Evolutionary conservation across 1,140 invertebrate genomes (phyloP).

Genomic region (Thaumatotibia leucotreta): DNA sequence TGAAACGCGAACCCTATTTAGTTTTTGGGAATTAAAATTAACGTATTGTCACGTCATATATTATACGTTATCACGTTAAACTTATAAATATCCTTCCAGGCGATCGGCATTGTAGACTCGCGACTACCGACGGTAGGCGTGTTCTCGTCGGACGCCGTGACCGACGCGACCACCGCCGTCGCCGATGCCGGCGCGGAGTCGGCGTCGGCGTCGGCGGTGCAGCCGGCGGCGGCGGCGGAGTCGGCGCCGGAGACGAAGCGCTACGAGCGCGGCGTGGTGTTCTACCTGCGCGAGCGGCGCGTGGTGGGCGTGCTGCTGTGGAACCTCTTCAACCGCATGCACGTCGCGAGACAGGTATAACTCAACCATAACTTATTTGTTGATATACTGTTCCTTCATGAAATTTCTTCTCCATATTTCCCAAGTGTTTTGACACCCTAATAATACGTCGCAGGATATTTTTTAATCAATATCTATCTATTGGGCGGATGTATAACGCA

Average conservation of each 20-base stretch:
- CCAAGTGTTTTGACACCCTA: too few relatives aligned
- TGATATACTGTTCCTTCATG: too few relatives aligned
- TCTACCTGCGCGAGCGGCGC: conserved; percentile 90
- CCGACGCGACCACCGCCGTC: neutral
- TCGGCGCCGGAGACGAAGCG: conserved; percentile 79
- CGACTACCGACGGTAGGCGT: conserved; percentile 90
- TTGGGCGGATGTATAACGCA: too few relatives aligned
- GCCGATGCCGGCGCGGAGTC: neutral
- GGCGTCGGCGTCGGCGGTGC: conserved; percentile 35
- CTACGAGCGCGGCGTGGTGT: conserved; percentile 92
- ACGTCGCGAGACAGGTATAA: conserved; percentile 91
- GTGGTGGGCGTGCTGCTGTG: conserved; percentile 95
- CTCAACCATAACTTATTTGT: too few relatives aligned
- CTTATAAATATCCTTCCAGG: too few relatives aligned
- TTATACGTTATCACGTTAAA: too few relatives aligned
- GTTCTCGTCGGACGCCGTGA: conserved; percentile 77
- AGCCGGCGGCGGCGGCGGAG: conserved; percentile 71
- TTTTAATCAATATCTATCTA: too few relatives aligned
- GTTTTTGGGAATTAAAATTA: too few relatives aligned
- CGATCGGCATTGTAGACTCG: conserved; percentile 95
- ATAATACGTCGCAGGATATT: too few relatives aligned
- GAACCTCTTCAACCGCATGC: conserved; percentile 96
- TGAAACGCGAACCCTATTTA: too few relatives aligned
- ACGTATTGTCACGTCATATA: too few relatives aligned
- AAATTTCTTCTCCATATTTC: too few relatives aligned